phyloP scores from a whole-genome alignment of 1,140 invertebrate genomes.

The Rhagoletis pomonella region DNA sequence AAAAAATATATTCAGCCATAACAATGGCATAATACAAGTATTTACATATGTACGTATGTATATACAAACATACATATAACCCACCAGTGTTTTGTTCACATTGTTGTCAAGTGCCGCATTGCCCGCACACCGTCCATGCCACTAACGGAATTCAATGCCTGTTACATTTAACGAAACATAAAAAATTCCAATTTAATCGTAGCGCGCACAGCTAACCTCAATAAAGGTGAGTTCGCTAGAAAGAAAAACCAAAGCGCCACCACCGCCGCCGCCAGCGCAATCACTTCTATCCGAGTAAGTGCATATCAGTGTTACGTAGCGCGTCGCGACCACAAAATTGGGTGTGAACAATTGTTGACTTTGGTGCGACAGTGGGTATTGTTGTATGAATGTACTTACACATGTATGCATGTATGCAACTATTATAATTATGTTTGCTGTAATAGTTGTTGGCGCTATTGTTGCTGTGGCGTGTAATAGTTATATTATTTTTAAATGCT shows the following conservation, averaged over 20 bases:
- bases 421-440: background rate
- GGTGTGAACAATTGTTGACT: slow-evolving; percentile 3
- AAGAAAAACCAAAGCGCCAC: background rate
- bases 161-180: slow-evolving; percentile 8
- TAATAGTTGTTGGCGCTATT: background rate
- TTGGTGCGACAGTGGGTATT: background rate
- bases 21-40: background rate
- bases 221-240: background rate
- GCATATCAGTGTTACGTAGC: background rate
- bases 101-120: background rate
- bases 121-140: background rate
- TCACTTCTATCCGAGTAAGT: background rate
- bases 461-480: background rate
- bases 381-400: background rate
- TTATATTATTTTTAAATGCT: background rate
- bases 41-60: no score
- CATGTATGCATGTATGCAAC: background rate
- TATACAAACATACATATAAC: no score
- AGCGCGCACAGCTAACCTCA: background rate
- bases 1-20: background rate
- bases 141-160: slow-evolving; percentile 18
- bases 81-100: background rate
- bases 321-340: slow-evolving; percentile 7
- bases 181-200: slow-evolving; percentile 33
- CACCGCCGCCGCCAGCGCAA: background rate